Evolutionary conservation across 2,888 invertebrate species (phyloP), one percentile per base, ranked within the genome.

Genomic region (Ypsolopha sequella): DNA sequence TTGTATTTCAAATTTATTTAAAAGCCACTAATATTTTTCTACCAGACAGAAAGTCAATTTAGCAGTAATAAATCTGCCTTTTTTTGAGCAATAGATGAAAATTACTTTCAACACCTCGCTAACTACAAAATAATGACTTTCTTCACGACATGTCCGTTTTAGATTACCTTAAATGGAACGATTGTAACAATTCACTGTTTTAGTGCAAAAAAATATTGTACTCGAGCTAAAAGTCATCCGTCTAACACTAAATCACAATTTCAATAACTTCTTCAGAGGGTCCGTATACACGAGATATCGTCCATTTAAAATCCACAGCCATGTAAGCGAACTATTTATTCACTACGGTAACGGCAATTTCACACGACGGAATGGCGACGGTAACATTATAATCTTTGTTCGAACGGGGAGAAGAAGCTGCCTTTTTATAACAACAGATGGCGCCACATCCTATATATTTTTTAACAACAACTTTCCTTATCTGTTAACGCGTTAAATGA

Each of bases 171-270:
- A 24, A 47, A 47, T 36, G 36, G 36, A 48, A 48, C 14, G 47
- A 14, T 48, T 48, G 39, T 41, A 48, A 38, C n/a, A 48, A 14
- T 35, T 14, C 1, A 10, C 36, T 11, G 35, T 7, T 47, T 13
- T 47, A 36, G 36, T 36, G 43, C 35, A 36, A 48, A 35, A 11
- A 24, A 24, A 3, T 24, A 43, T 43, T 43, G 43, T 43, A 43
- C 43, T 43, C 43, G 13, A 43, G 43, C 43, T 8, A 43, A 13
- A 14, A 13, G n/a, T 7, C 51, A 47, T 51, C 39, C 48, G 51
- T 54, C 56, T 59, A 50, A 58, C 48, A 56, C 58, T 58, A 62
- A 58, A 60, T 60, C 62, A 60, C 60, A 63, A 58, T 56, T 60
- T 45, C 24, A 51, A 60, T 55, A 55, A 52, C 50, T 52, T 13